Conservation (phyloP, 2,888 invertebrate species). For the Patella depressa region DNA sequence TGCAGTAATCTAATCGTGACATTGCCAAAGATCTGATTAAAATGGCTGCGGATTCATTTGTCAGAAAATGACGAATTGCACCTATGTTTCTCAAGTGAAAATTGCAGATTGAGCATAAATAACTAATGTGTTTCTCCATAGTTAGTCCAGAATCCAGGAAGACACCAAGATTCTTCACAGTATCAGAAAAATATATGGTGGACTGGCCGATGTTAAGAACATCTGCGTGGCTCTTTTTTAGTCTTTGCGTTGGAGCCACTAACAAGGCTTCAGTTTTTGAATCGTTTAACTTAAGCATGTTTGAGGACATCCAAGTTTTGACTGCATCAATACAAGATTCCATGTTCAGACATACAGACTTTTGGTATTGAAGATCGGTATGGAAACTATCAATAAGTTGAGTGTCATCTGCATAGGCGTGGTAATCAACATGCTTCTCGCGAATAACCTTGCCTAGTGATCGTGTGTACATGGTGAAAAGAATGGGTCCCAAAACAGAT, state of each 20-base stretch:
- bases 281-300: constrained; percentile 14
- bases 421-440: background rate
- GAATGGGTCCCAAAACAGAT: no score
- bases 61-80: background rate
- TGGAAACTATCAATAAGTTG: background rate
- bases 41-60: constrained; percentile 8
- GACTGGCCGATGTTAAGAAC: background rate
- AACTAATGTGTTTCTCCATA: constrained; percentile 1
- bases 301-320: constrained; percentile 13
- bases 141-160: background rate
- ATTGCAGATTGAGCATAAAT: background rate
- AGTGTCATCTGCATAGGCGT: background rate
- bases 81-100: constrained; percentile 11
- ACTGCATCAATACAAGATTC: background rate
- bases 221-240: background rate
- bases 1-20: constrained; percentile 13
- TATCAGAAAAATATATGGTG: background rate
- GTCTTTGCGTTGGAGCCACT: background rate
- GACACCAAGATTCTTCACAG: constrained; percentile 13
- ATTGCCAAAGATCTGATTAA: constrained; percentile 12
- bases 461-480: no score
- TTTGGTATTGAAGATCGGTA: background rate
- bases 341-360: background rate
- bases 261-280: constrained; percentile 9
- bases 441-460: no score